These are phyloP conservation scores for Zaprionus taronus DNA, from an alignment of 1,140 invertebrate genomes.

Conservation along the genomic window DNA sequence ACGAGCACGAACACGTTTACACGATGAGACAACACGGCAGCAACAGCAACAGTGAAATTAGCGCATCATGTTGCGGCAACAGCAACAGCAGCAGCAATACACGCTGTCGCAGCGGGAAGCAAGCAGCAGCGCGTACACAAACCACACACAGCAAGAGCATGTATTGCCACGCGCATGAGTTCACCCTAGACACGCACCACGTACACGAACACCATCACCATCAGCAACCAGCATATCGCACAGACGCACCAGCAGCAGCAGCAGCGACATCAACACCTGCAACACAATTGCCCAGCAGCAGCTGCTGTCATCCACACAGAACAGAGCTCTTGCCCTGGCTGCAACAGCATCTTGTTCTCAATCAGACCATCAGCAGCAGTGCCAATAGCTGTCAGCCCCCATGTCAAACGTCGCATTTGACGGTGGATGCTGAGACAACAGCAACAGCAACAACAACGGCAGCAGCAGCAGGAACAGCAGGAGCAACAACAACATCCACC, in stretches of 20 bases:
- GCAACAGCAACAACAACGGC: constrained; percentile 32
- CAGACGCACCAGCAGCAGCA: constrained; percentile 26
- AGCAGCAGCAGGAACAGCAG: constrained; percentile 14
- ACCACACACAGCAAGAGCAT: constrained; percentile 64
- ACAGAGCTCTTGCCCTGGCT: constrained; percentile 82
- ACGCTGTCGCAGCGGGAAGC: constrained; percentile 26
- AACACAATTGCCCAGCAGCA: constrained; percentile 8
- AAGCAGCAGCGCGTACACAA: constrained; percentile 63
- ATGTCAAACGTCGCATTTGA: constrained; percentile 75
- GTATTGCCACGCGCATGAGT: constrained; percentile 60
- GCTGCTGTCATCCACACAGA: constrained; percentile 63
- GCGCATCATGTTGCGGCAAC: constrained; percentile 46
- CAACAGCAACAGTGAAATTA: constrained; percentile 32
- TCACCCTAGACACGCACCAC: constrained; percentile 68
- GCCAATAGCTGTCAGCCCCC: constrained; percentile 61
- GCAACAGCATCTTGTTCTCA: constrained; percentile 84
- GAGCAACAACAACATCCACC: constrained; percentile 20
- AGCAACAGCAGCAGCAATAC: constrained; percentile 26
- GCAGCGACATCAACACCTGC: constrained; percentile 24
- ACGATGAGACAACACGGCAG: constrained; percentile 37
- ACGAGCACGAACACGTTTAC: constrained; percentile 56
- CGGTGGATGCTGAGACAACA: constrained; percentile 68
- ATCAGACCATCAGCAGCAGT: constrained; percentile 73
- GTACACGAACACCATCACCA: constrained; percentile 39
- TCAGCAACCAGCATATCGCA: constrained; percentile 41